Evolutionary conservation across 92 coral and sea anemone species (phyloP).

Genomic region (Blastomussa wellsi): DNA sequence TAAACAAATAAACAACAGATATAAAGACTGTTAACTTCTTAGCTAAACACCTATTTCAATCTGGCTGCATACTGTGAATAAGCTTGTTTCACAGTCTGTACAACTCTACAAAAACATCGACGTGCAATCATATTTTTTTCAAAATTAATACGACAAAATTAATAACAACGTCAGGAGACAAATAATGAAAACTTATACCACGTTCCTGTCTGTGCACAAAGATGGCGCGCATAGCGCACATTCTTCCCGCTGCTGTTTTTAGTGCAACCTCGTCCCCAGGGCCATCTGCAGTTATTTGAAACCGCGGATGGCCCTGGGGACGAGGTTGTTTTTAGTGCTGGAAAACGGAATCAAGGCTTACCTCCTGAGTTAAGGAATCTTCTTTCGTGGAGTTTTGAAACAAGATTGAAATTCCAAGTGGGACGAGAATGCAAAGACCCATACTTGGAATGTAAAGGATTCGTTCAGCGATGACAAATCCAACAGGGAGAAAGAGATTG

Average conservation of each 20-base stretch:
- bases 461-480: constrained; percentile 82
- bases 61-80: not conserved
- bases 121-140: no score
- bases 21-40: not conserved
- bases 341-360: not conserved
- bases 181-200: not conserved
- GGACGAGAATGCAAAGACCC: constrained; percentile 63
- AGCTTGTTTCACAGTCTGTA: not conserved
- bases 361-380: constrained; percentile 10
- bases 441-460: constrained; percentile 79
- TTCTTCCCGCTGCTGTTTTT: not conserved
- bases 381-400: constrained; percentile 14
- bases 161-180: not conserved
- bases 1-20: not conserved
- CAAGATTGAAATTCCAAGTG: constrained; percentile 63
- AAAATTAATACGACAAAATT: no score
- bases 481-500: constrained; percentile 77
- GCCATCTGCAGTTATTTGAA: no score
- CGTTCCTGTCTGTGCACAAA: not conserved
- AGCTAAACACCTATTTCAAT: not conserved
- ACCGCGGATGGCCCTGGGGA: no score
- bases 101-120: not conserved
- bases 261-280: no score
- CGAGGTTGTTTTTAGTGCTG: no score
- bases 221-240: not conserved